Evolutionary conservation across 2,797 vertebrate species (phyloP).

Genomic region (Ateles fusciceps): DNA sequence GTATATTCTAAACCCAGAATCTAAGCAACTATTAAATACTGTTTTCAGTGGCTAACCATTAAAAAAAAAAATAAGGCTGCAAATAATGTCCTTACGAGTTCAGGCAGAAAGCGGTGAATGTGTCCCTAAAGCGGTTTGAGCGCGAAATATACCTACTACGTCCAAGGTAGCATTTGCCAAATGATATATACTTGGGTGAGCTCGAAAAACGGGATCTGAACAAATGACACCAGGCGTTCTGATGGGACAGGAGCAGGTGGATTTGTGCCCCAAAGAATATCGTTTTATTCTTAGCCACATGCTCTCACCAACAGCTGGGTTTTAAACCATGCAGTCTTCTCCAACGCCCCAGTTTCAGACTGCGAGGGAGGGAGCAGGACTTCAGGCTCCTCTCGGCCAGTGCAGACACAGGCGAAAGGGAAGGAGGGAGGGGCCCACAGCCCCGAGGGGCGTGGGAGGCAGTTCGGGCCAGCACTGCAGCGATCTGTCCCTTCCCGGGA

Average conservation of each 20-base stretch:
- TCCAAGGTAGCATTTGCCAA: neutral
- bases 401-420: neutral
- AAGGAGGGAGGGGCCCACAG: neutral
- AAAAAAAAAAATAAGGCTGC: neutral
- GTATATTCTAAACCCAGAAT: neutral
- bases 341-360: neutral
- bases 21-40: neutral
- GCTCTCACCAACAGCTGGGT: constrained; percentile 55
- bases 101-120: neutral
- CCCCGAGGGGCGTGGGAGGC: neutral
- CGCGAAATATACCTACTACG: neutral
- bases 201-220: neutral
- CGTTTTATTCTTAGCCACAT: constrained; percentile 58
- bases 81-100: neutral
- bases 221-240: neutral
- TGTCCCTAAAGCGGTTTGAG: neutral
- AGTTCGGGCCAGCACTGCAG: neutral
- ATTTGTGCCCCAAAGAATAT: neutral
- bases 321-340: constrained; percentile 6
- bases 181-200: neutral
- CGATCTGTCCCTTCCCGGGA: fast-evolving
- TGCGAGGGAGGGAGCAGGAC: neutral
- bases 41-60: neutral
- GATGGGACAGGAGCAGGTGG: constrained; percentile 55
- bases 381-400: neutral